These are phyloP conservation scores for Triplophysa rosa DNA, from an alignment of 2,113 vertebrate species.

Conservation along the genomic window DNA sequence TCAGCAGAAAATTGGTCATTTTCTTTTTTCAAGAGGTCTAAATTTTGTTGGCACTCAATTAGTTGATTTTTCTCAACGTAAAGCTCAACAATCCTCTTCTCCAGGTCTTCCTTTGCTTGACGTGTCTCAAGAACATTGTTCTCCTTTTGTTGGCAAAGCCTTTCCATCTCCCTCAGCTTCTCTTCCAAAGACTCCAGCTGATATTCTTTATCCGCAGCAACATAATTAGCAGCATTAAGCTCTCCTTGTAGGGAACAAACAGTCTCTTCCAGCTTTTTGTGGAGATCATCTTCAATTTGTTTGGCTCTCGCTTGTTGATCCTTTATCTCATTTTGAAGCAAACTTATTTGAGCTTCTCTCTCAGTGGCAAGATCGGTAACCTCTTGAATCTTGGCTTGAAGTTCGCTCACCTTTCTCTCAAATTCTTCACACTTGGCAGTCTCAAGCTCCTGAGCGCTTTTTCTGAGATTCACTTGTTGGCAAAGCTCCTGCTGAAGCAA, in stretches of 20 bases:
- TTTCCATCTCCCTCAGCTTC: background rate
- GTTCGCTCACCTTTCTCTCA: background rate
- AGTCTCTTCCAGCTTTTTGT: background rate
- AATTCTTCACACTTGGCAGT: background rate
- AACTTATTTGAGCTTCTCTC: background rate
- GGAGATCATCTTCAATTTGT: background rate
- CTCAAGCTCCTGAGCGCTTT: constrained; percentile 30
- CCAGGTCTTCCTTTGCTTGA: background rate
- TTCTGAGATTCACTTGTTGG: constrained; percentile 33
- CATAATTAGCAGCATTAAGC: background rate
- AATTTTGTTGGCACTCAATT: background rate
- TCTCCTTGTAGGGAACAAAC: background rate
- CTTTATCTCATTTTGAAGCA: background rate
- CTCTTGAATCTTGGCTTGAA: background rate
- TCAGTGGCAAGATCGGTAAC: background rate
- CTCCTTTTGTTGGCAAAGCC: constrained; percentile 4
- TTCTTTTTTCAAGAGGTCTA: background rate
- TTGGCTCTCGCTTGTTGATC: background rate
- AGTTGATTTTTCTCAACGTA: background rate
- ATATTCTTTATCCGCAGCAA: background rate
- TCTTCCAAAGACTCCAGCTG: background rate
- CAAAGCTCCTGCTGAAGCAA: constrained; percentile 53
- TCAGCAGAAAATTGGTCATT: constrained; percentile 6
- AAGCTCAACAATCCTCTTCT: background rate
- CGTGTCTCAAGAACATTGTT: background rate